A percentile compares a stretch with the other conserved stretches of the same genome.
These are phyloP conservation scores for Gallinago paraguaiae DNA, from an alignment of 2,113 vertebrate species.

Conservation along the genomic window DNA sequence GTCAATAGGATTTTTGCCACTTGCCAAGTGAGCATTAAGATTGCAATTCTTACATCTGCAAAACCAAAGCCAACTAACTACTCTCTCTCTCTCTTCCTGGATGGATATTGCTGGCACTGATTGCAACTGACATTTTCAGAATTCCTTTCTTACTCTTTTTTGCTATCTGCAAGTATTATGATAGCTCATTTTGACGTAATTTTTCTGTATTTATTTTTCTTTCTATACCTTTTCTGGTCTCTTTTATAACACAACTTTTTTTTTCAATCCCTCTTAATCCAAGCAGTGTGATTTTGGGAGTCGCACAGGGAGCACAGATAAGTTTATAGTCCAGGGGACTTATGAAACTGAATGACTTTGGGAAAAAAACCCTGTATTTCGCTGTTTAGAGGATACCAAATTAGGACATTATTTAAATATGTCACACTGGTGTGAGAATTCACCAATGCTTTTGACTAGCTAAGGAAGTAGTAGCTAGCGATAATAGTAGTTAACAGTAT, in stretches of 20 bases:
- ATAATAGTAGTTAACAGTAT: too few species aligned
- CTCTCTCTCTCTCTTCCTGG: not conserved
- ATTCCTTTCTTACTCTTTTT: not conserved
- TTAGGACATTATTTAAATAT: not conserved
- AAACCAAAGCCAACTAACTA: not conserved
- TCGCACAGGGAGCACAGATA: not conserved
- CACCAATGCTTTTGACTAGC: not conserved
- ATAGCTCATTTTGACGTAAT: not conserved
- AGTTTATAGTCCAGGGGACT: not conserved
- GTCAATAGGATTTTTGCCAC: not conserved
- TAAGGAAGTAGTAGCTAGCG: not conserved
- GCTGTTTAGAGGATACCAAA: not conserved
- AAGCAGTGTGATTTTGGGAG: not conserved
- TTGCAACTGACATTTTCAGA: not conserved
- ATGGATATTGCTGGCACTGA: not conserved
- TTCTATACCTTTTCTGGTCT: not conserved
- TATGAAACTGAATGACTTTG: not conserved
- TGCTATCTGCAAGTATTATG: not conserved
- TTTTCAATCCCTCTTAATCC: not conserved
- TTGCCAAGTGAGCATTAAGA: not conserved
- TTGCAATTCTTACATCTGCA: rapidly evolving
- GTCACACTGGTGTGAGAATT: not conserved
- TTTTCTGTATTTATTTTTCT: not conserved
- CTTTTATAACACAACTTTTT: not conserved
- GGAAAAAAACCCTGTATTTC: not conserved